A percentile compares a stretch with the other conserved stretches of the same genome.
Conservation (phyloP, 1,140 invertebrate genomes). For the Caerostris darwini region DNA sequence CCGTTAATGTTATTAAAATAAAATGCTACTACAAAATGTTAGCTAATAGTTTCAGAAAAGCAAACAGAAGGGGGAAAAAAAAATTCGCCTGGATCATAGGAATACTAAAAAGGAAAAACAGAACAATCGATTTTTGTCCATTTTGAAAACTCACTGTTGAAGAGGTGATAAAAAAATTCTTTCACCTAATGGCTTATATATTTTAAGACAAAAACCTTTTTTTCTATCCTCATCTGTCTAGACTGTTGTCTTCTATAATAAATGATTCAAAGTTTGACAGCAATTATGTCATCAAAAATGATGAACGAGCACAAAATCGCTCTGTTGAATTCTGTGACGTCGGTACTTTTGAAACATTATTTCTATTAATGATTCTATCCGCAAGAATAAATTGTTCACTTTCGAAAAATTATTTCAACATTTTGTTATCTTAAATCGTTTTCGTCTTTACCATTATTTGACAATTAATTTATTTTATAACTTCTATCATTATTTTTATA, state of each 20-base stretch:
- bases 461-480: too few relatives aligned
- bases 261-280: neutral
- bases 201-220: too few relatives aligned
- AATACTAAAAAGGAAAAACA: neutral
- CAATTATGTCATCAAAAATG: constrained; percentile 9
- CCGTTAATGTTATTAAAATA: too few relatives aligned
- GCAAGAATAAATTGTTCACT: neutral
- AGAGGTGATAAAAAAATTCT: neutral
- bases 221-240: neutral
- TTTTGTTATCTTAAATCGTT: neutral
- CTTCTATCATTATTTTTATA: too few relatives aligned
- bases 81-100: neutral
- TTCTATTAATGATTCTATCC: neutral
- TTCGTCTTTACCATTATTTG: neutral
- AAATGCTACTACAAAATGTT: too few relatives aligned
- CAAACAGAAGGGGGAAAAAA: neutral
- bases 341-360: neutral
- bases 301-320: neutral
- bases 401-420: neutral
- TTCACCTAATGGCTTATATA: too few relatives aligned
- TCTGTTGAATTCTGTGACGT: neutral
- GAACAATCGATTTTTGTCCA: neutral
- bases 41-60: too few relatives aligned
- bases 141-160: neutral
- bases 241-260: neutral